Conservation (phyloP, 2,888 invertebrate species). For the Lamproptera curius region DNA sequence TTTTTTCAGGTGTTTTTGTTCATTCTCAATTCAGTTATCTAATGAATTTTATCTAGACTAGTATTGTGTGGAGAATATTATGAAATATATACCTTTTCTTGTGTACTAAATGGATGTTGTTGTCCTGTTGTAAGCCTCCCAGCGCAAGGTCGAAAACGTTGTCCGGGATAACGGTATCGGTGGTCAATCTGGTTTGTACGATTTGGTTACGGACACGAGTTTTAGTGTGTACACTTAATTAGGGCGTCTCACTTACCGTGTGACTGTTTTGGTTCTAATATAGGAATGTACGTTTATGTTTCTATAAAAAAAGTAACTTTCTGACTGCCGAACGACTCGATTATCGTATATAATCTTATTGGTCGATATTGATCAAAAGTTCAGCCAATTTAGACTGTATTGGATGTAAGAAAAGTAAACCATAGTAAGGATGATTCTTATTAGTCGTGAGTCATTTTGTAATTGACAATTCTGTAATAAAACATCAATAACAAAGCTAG, state of each 20-base stretch:
- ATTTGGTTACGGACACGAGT: slow-evolving; percentile 41
- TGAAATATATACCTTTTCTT: not conserved
- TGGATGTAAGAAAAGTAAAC: too few relatives aligned
- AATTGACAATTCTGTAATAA: too few relatives aligned
- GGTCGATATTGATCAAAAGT: not conserved
- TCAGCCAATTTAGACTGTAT: not conserved
- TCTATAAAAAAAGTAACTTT: not conserved
- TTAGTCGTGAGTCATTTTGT: too few relatives aligned
- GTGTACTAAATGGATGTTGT: slow-evolving; percentile 54
- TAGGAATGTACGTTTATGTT: not conserved
- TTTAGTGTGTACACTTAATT: slow-evolving; percentile 49
- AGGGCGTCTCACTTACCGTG: slow-evolving; percentile 39
- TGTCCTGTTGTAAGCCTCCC: slow-evolving; percentile 68
- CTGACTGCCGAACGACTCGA: too few relatives aligned
- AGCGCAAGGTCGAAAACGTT: slow-evolving; percentile 70
- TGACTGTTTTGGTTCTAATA: slow-evolving; percentile 9
- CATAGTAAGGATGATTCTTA: too few relatives aligned
- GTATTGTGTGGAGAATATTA: too few relatives aligned
- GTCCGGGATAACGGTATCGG: slow-evolving; percentile 74
- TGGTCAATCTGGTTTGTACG: slow-evolving; percentile 76
- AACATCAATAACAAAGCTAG: too few relatives aligned
- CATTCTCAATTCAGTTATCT: too few relatives aligned
- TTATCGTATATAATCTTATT: not conserved
- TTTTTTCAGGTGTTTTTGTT: too few relatives aligned
- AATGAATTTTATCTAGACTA: too few relatives aligned